Evolutionary conservation across 2,797 vertebrate species (phyloP).

Genomic region (Rhincodon typus): DNA sequence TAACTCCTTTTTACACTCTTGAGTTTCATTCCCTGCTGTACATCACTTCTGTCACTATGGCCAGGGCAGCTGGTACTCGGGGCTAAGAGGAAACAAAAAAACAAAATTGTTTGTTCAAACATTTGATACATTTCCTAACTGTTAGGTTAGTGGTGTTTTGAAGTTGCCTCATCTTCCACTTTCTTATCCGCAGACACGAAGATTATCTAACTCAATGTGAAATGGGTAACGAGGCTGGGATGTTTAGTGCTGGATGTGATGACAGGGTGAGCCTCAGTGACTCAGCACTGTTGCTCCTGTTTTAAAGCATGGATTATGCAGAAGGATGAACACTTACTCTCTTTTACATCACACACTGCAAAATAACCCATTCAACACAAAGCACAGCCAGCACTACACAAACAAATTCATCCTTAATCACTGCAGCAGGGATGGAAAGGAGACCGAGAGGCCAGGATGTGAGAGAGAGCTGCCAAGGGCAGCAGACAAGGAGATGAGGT

Average conservation of each 20-base stretch:
- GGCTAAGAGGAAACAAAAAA: background rate
- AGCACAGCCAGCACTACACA: background rate
- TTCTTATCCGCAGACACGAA: background rate
- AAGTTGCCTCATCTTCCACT: background rate
- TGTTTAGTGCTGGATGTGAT: background rate
- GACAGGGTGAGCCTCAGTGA: background rate
- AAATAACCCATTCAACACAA: background rate
- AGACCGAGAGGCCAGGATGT: background rate
- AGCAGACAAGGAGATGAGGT: conserved; percentile 38
- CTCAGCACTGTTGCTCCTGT: background rate
- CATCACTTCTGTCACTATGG: background rate
- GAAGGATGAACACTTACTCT: background rate
- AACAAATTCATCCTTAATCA: background rate
- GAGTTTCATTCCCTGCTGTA: background rate
- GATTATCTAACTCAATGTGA: background rate
- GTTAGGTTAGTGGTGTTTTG: background rate
- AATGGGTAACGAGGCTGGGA: background rate
- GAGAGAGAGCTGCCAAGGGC: conserved; percentile 12
- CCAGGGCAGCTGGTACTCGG: background rate
- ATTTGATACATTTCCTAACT: background rate
- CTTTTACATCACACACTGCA: background rate
- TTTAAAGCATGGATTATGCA: background rate
- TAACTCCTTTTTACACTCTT: background rate
- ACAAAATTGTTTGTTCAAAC: background rate
- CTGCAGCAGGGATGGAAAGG: background rate